A percentile compares a stretch with the other conserved stretches of the same genome.
These are phyloP conservation scores for Amblyraja radiata DNA, from an alignment of 2,797 vertebrate genomes.

Conservation along the genomic window DNA sequence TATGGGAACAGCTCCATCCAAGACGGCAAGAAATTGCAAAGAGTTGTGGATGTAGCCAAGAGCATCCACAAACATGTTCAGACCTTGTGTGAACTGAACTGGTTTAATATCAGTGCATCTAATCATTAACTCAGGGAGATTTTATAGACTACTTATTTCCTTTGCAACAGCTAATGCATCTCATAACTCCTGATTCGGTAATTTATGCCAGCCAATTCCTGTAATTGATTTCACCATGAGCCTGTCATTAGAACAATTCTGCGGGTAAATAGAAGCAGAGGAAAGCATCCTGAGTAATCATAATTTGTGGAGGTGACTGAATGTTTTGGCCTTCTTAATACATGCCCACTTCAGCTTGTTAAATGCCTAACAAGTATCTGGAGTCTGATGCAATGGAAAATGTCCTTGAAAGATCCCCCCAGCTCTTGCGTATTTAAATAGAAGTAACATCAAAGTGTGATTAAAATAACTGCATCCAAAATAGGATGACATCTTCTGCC, in stretches of 20 bases:
- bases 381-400: too few relatives aligned
- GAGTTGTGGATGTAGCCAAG: too few relatives aligned
- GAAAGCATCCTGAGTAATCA: neutral
- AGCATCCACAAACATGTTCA: too few relatives aligned
- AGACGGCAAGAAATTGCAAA: too few relatives aligned
- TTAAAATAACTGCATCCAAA: too few relatives aligned
- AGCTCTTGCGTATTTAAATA: too few relatives aligned
- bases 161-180: neutral
- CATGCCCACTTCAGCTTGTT: neutral
- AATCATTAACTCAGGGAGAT: neutral
- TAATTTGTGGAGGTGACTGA: neutral
- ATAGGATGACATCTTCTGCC: too few relatives aligned
- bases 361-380: neutral
- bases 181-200: neutral
- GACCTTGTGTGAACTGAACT: neutral
- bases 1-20: too few relatives aligned
- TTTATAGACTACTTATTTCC: neutral
- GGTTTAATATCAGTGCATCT: neutral
- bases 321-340: neutral
- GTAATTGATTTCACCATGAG: slow-evolving; percentile 7
- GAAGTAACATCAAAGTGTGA: too few relatives aligned
- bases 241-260: neutral
- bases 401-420: too few relatives aligned
- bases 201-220: neutral
- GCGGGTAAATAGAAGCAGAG: neutral